phyloP scores from a whole-genome alignment of 2,113 vertebrate genomes.

The Brachyhypopomus gauderio region DNA sequence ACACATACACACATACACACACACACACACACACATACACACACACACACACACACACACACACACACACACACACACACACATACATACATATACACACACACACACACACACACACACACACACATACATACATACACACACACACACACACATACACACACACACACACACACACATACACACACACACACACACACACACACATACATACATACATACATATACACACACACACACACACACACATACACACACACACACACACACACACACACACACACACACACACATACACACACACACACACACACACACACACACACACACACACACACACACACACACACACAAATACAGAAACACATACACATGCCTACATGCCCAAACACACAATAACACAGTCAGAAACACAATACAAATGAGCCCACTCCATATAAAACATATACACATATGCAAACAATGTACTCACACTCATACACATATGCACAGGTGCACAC shows the following conservation, averaged over 20 bases:
- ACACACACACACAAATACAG: conserved; percentile 53
- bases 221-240: conserved; percentile 59
- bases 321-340: conserved; percentile 9
- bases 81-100: too few species aligned
- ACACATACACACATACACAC: too few species aligned
- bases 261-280: conserved; percentile 3
- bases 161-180: too few species aligned
- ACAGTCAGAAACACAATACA: conserved; percentile 34
- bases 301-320: conserved; percentile 55
- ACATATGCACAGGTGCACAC: conserved; percentile 55
- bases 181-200: too few species aligned
- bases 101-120: too few species aligned
- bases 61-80: too few species aligned
- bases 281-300: not conserved
- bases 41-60: conserved; percentile 14
- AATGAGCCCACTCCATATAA: conserved; percentile 27
- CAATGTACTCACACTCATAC: too few species aligned
- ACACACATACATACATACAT: not conserved
- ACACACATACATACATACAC: too few species aligned
- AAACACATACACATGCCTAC: not conserved
- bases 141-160: too few species aligned
- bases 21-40: not conserved
- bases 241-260: conserved; percentile 47
- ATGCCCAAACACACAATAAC: conserved; percentile 65
- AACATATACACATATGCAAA: conserved; percentile 62